These are phyloP conservation scores for Sweltsa coloradensis DNA, from an alignment of 1,140 invertebrate genomes.

Conservation along the genomic window DNA sequence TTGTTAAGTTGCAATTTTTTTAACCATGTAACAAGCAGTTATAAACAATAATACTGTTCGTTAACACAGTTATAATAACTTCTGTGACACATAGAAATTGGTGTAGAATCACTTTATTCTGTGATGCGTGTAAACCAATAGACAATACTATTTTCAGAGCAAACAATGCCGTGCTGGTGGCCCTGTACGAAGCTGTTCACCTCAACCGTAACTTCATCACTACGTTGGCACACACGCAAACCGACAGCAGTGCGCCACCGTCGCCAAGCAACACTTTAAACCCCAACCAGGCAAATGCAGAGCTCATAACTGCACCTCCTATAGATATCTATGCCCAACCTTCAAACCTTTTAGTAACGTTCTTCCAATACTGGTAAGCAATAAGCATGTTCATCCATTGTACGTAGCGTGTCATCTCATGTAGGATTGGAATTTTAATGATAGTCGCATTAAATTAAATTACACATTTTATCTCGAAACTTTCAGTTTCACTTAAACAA, in stretches of 20 bases:
- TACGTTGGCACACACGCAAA: constrained; percentile 81
- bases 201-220: constrained; percentile 95
- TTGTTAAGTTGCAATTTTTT: too few relatives aligned
- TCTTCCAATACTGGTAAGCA: constrained; percentile 86
- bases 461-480: too few relatives aligned
- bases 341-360: constrained; percentile 86
- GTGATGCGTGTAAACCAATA: neutral
- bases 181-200: constrained; percentile 90
- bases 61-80: too few relatives aligned
- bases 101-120: too few relatives aligned
- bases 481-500: too few relatives aligned
- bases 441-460: too few relatives aligned
- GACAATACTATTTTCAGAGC: constrained; percentile 30
- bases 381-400: too few relatives aligned
- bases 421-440: too few relatives aligned
- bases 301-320: constrained; percentile 34
- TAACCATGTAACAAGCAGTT: too few relatives aligned
- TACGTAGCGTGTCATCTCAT: too few relatives aligned
- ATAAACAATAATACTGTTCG: too few relatives aligned
- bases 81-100: too few relatives aligned
- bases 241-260: constrained; percentile 50
- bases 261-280: constrained; percentile 62
- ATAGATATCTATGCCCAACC: constrained; percentile 50
- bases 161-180: constrained; percentile 78
- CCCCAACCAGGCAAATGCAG: constrained; percentile 39